Base-by-base conservation (phyloP, 2,797 vertebrate species). In the Arnoldichthys spilopterus region DNA sequence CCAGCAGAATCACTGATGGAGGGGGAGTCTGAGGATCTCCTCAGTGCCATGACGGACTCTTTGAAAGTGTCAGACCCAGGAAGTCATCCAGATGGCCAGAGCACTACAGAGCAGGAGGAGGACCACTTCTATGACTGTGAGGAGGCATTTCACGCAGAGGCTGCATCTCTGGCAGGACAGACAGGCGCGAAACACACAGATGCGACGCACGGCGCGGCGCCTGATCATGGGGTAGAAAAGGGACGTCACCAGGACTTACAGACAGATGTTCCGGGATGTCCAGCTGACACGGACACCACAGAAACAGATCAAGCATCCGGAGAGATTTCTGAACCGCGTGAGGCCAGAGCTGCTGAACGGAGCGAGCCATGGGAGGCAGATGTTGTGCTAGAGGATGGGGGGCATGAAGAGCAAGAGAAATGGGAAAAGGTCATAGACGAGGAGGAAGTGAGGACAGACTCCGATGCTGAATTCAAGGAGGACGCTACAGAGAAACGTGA, bases 61-160 rank as follows among this genome's bases (percentile, higher is more conserved):
- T 83, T 82, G 58, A 77, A 74, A 51, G 58, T 82, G 53, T 82
- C 78, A 0, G 75, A 80, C 24, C 28, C 34, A 22, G 76, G 37
- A 28, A 72, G 63, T 12, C 37, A 49, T 20, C 13, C 73, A 63
- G 69, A 83, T 47, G 64, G 54, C 62, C 45, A 43, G 51, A 64
- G 1, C 20, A 43, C 47, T 62, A 47, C 30, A 58, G 43, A 88
- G 6, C 85, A 86, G 22, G 90, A 92, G 1, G 93, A 95, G n/a
- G 93, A 94, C n/a, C 63, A 78, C 77, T 98, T 96, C 90, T 96
- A 93, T 73, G 96, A 97, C 90, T 95, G 95, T 72, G 88, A 87
- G 0, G 95, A 96, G 78, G 92, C 88, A 9, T 87, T 95, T 79
- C 92, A 92, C 43, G 79, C 74, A 69, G 76, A 76, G 32, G 51